Evolutionary conservation across 2,888 invertebrate genomes (phyloP), one percentile per base, ranked within the genome.

Genomic region (Conchocele bisecta): DNA sequence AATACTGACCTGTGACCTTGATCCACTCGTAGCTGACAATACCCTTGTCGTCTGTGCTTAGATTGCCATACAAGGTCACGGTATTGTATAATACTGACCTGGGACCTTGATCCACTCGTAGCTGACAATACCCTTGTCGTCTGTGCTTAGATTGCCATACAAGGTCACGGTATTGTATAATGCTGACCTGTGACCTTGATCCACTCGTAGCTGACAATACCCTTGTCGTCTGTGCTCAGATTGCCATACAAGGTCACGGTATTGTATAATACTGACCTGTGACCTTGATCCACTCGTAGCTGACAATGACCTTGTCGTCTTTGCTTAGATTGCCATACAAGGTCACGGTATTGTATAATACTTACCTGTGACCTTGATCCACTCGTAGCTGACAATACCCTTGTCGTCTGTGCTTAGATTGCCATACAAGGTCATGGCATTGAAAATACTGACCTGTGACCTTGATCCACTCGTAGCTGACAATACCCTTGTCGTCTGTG

Each of bases 41-140:
- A 82, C 96, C 96, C 86, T 97, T 96, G 91, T 98, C 98, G 88
- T 98, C 98, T 0, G 96, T 95, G 74, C 97, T 98, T 67, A 95
- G 93, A 84, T 96, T 98, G 4, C 98, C 98, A 90, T 96, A 97
- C 26, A 98, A 92, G 0, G 95, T 96, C 11, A 97, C 94, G 42
- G 93, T n/a, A n/a, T n/a, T n/a, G n/a, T n/a, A n/a, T n/a, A n/a
- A n/a, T n/a, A n/a, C n/a, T n/a, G n/a, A n/a, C n/a, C n/a, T n/a
- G n/a, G n/a, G n/a, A n/a, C n/a, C 59, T 97, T 97, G 0, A 96
- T 97, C 98, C 98, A 98, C 91, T 98, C 97, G 96, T 98, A 98
- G 26, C 95, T 96, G 0, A 94, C 94, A 83, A 98, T 98, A 82
- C 96, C 96, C 86, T 97, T 96, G 91, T 98, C 98, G 88, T 98